These are phyloP conservation scores for Orchesellides sinensis DNA, from an alignment of 2,888 invertebrate species.

Conservation along the genomic window DNA sequence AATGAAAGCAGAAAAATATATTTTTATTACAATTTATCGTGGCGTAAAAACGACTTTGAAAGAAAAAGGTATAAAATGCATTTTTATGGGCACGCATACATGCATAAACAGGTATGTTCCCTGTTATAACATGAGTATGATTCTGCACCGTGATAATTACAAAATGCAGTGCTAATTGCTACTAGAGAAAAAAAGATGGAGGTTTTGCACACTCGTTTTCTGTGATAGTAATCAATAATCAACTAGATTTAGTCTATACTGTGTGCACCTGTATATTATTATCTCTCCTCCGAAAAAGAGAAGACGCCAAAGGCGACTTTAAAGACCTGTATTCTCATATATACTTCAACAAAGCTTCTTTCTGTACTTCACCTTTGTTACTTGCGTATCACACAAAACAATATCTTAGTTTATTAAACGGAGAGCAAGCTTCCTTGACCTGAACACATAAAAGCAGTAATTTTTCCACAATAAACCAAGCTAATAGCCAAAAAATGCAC, in stretches of 20 bases:
- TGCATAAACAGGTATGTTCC: background rate
- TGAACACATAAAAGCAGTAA: too few species aligned
- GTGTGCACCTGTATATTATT: background rate
- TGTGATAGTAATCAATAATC: constrained; percentile 57
- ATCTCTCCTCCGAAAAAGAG: background rate
- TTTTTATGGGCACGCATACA: background rate
- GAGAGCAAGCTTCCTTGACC: too few species aligned
- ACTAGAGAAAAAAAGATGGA: constrained; percentile 12
- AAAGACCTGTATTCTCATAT: too few species aligned
- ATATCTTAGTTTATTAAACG: too few species aligned
- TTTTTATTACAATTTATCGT: constrained; percentile 6
- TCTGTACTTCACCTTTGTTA: too few species aligned
- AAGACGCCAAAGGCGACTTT: constrained; percentile 19
- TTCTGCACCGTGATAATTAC: constrained; percentile 39
- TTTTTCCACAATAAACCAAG: too few species aligned
- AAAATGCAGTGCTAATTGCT: constrained; percentile 59
- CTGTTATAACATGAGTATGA: constrained; percentile 35
- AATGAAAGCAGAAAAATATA: too few species aligned
- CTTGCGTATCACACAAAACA: too few species aligned
- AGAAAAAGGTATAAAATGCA: too few species aligned
- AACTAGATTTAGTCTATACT: background rate
- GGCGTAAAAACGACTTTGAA: background rate
- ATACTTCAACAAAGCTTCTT: too few species aligned
- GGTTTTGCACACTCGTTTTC: background rate
- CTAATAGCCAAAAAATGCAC: too few species aligned